Evolutionary conservation across 2,888 invertebrate genomes (phyloP).

Genomic region (Atrina japonica): DNA sequence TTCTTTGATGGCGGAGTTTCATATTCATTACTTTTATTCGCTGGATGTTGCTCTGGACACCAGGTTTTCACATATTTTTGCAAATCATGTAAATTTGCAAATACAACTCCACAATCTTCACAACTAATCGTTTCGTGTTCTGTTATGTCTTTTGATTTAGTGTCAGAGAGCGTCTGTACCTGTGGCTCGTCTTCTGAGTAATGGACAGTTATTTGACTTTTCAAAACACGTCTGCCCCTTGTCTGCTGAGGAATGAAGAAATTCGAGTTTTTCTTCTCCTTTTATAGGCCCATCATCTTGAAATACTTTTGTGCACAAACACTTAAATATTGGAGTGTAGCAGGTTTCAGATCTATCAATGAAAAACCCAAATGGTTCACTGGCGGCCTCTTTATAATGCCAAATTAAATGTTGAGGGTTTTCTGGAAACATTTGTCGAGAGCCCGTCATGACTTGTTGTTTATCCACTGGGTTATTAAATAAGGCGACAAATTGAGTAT

Average conservation of each 20-base stretch:
- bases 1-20: too few relatives aligned
- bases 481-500: slow-evolving; percentile 51
- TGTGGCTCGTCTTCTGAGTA: too few relatives aligned
- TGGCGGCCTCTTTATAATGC: not conserved
- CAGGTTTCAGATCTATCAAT: slow-evolving; percentile 26
- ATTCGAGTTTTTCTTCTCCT: slow-evolving; percentile 32
- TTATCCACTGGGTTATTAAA: slow-evolving; percentile 53
- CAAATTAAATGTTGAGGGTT: slow-evolving; percentile 22
- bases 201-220: too few relatives aligned
- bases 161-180: too few relatives aligned
- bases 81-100: slow-evolving; percentile 36
- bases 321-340: slow-evolving; percentile 31
- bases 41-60: slow-evolving; percentile 44
- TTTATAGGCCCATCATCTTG: slow-evolving; percentile 16
- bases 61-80: slow-evolving; percentile 45
- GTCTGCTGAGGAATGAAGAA: too few relatives aligned
- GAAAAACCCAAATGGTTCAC: slow-evolving; percentile 1
- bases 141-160: too few relatives aligned
- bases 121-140: slow-evolving; percentile 34
- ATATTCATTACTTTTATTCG: not conserved
- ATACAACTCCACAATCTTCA: slow-evolving; percentile 42
- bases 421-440: slow-evolving; percentile 15
- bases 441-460: slow-evolving; percentile 43
- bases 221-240: too few relatives aligned
- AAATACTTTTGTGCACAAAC: too few relatives aligned